Conservation (phyloP, 2,113 vertebrate genomes). For the Hemiprocne comata region DNA sequence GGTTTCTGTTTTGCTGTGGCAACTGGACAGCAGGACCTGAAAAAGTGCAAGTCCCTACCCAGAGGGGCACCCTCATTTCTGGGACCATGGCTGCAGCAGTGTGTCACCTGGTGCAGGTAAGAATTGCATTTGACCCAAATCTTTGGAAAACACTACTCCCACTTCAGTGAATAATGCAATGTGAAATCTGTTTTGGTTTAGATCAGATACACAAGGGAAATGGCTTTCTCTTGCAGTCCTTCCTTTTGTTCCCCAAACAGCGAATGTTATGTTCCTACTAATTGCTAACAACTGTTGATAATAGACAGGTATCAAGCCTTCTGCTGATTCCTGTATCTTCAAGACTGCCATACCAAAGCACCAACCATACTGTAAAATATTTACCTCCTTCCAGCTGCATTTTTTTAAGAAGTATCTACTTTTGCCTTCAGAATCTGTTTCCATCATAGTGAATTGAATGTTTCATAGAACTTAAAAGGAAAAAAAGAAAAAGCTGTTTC, state of each 20-base stretch:
- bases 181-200: not conserved
- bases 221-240: not conserved
- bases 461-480: not conserved
- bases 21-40: not conserved
- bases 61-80: not conserved
- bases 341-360: not conserved
- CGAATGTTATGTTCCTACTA: not conserved
- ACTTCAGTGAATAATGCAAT: not conserved
- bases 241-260: not conserved
- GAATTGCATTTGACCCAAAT: not conserved
- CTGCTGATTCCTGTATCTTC: not conserved
- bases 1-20: not conserved
- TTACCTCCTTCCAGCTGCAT: not conserved
- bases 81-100: not conserved
- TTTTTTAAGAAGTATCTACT: not conserved
- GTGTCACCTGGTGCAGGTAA: not conserved
- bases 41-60: not conserved
- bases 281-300: not conserved
- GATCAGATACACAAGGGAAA: not conserved
- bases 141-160: not conserved
- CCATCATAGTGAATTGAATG: not conserved
- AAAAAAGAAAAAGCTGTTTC: not conserved
- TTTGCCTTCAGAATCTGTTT: slow-evolving; percentile 25
- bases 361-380: not conserved
- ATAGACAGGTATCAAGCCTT: not conserved